Evolutionary conservation across 1,140 invertebrate species (phyloP).

Genomic region (Musca vetustissima): DNA sequence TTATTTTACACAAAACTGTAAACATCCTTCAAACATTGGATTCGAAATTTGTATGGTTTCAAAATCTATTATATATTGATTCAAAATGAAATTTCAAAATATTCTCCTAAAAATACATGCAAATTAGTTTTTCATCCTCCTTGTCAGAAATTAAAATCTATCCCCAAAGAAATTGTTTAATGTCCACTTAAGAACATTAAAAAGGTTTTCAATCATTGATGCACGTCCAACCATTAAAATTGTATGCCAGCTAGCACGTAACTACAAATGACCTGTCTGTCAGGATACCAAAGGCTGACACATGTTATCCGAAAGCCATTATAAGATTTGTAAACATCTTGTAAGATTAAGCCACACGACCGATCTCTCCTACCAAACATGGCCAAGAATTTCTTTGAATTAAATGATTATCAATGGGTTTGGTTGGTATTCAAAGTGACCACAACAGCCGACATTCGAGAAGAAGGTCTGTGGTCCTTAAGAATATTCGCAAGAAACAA

Average conservation of each 20-base stretch:
- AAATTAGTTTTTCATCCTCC: not conserved
- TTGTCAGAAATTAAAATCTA: not conserved
- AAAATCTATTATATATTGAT: too few relatives aligned
- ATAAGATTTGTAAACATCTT: slow-evolving; percentile 15
- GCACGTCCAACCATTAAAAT: not conserved
- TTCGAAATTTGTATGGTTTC: too few relatives aligned
- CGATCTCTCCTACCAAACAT: too few relatives aligned
- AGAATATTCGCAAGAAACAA: not conserved
- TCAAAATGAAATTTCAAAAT: too few relatives aligned
- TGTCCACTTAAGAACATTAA: not conserved
- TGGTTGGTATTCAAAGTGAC: slow-evolving; percentile 1
- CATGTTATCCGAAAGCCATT: slow-evolving; percentile 12
- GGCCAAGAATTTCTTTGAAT: not conserved
- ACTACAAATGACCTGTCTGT: too few relatives aligned
- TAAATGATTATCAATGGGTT: slow-evolving; percentile 14
- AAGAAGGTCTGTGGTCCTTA: slow-evolving; percentile 5
- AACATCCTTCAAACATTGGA: too few relatives aligned
- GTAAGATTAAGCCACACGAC: not conserved
- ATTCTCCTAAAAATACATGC: not conserved
- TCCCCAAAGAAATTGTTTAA: not conserved
- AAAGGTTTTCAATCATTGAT: slow-evolving; percentile 3
- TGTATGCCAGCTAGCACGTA: not conserved
- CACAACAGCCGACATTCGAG: slow-evolving; percentile 7
- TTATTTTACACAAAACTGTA: too few relatives aligned
- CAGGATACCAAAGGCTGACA: slow-evolving; percentile 2